Conservation (phyloP, 2,888 invertebrate genomes). For the Brachyopa scutellaris region DNA sequence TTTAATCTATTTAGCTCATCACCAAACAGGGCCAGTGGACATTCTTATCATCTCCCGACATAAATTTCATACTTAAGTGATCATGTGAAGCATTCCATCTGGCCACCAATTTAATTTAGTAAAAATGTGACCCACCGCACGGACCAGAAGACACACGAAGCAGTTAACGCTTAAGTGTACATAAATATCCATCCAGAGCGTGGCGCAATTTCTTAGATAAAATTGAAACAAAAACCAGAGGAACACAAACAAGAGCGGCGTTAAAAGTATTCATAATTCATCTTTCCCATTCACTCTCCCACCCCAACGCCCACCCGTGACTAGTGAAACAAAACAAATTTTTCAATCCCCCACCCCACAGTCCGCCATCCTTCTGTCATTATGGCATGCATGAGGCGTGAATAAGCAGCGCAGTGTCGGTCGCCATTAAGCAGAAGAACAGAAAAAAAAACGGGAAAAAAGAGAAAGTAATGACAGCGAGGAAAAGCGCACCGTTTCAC, state of each 20-base stretch:
- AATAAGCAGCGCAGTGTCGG: conserved; percentile 34
- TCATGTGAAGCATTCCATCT: conserved; percentile 49
- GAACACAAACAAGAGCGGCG: conserved; percentile 53
- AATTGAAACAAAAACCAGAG: conserved; percentile 4
- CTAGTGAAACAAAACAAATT: conserved; percentile 65
- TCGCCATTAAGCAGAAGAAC: conserved; percentile 43
- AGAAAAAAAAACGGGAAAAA: conserved; percentile 3
- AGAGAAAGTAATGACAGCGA: conserved; percentile 67
- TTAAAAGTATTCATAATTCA: conserved; percentile 70
- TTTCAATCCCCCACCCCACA: conserved; percentile 38
- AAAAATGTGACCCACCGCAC: conserved; percentile 20
- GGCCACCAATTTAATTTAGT: conserved; percentile 43
- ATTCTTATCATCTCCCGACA: no score
- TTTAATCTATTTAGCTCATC: no score
- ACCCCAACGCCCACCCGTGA: conserved; percentile 27
- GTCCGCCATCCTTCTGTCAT: neutral
- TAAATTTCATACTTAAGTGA: conserved; percentile 9
- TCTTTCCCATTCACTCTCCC: neutral
- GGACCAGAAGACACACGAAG: conserved; percentile 5
- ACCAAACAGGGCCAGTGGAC: no score
- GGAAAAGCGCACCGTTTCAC: conserved; percentile 59
- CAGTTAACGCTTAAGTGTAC: conserved; percentile 48
- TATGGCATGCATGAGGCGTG: conserved; percentile 50
- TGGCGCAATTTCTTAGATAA: conserved; percentile 47
- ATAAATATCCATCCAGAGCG: conserved; percentile 58